Percentiles rank a stretch among this genome's conserved stretches.
Conservation (phyloP, 2,888 invertebrate species). For the Gastracanthus pulcherrimus region DNA sequence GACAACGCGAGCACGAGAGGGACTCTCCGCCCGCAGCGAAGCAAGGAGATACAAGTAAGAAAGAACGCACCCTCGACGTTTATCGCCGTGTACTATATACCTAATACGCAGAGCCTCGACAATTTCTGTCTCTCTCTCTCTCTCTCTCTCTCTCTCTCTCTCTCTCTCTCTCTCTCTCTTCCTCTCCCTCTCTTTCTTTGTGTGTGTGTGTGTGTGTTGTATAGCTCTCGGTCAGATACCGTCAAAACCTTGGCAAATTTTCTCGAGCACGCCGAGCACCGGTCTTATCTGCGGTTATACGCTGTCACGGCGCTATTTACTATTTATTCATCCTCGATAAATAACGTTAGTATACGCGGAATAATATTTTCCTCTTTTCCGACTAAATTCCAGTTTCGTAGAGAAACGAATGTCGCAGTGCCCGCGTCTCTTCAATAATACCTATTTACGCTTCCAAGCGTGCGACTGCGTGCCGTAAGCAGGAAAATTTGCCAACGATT, state of each 20-base stretch:
- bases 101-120: not conserved
- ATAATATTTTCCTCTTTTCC: not conserved
- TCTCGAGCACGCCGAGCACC: not conserved
- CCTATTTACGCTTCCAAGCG: not conserved
- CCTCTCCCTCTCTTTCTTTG: not conserved
- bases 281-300: not conserved
- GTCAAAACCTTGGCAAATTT: slow-evolving; percentile 20
- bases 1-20: not conserved
- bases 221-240: slow-evolving; percentile 27
- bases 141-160: not conserved
- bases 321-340: no score
- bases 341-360: no score
- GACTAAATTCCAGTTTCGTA: not conserved
- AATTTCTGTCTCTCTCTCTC: not conserved
- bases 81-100: no score
- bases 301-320: not conserved
- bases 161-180: not conserved
- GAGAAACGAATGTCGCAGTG: not conserved
- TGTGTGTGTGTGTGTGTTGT: not conserved
- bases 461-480: not conserved
- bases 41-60: not conserved
- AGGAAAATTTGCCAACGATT: no score
- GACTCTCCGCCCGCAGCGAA: not conserved
- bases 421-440: not conserved
- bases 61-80: no score